These are phyloP conservation scores for Eudorcas thomsonii DNA, from an alignment of 2,113 vertebrate genomes.

Conservation along the genomic window DNA sequence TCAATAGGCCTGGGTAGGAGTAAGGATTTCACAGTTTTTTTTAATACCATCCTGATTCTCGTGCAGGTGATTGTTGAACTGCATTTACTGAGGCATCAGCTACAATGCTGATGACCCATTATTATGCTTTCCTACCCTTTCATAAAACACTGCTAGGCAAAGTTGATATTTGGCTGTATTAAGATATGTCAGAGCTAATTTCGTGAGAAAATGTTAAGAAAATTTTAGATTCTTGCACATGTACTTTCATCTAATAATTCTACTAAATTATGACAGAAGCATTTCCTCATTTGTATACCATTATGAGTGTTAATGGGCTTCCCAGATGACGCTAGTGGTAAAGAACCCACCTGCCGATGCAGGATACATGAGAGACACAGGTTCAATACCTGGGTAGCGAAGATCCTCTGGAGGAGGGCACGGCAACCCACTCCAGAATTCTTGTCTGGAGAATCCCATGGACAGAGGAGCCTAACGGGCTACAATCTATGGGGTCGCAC, in stretches of 20 bases:
- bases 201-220: background rate
- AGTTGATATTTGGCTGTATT: background rate
- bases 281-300: background rate
- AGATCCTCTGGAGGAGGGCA: background rate
- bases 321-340: background rate
- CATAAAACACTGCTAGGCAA: background rate
- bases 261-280: background rate
- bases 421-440: background rate
- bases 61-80: background rate
- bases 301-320: background rate
- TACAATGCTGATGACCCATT: background rate
- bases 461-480: background rate
- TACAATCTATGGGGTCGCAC: accelerated
- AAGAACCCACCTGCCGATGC: background rate
- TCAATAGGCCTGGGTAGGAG: background rate
- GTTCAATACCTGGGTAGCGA: accelerated
- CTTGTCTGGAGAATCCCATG: background rate
- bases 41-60: background rate
- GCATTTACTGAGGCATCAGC: background rate
- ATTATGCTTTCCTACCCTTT: background rate
- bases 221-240: background rate
- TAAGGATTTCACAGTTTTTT: background rate
- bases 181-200: background rate
- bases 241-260: background rate
- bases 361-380: background rate